phyloP scores from a whole-genome alignment of 2,888 invertebrate genomes.

The Limnephilus rhombicus region DNA sequence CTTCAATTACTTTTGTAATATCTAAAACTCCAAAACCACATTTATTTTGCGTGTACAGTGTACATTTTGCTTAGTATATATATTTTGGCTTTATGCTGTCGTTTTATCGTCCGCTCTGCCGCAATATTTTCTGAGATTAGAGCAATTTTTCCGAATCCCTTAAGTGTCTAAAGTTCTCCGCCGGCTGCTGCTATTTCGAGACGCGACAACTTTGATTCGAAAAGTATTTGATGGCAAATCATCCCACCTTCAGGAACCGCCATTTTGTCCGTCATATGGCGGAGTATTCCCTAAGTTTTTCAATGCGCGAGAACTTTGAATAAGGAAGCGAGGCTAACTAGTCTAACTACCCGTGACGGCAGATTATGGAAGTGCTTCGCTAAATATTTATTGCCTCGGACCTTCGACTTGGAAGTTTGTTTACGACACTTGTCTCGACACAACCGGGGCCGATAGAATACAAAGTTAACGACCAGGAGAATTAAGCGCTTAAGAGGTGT shows the following conservation, averaged over 20 bases:
- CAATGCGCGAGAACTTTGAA: constrained; percentile 60
- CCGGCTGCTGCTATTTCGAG: constrained; percentile 52
- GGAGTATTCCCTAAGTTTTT: constrained; percentile 60
- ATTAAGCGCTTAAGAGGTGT: constrained; percentile 23
- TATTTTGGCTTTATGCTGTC: not conserved
- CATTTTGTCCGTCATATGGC: constrained; percentile 58
- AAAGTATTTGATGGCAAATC: constrained; percentile 61
- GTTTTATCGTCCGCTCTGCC: not conserved
- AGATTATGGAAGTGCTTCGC: constrained; percentile 41
- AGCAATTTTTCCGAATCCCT: not conserved
- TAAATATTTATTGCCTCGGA: constrained; percentile 64
- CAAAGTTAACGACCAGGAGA: constrained; percentile 53
- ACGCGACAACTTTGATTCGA: constrained; percentile 60
- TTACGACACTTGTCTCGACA: constrained; percentile 57
- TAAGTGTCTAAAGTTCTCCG: constrained; percentile 13
- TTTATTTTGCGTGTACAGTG: not conserved
- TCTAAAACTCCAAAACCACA: not conserved
- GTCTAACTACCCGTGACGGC: constrained; percentile 34
- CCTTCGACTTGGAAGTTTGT: constrained; percentile 59
- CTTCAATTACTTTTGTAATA: not conserved
- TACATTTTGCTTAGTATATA: not conserved
- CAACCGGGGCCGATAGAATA: constrained; percentile 57
- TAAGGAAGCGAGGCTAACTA: constrained; percentile 47
- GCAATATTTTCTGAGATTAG: constrained; percentile 49
- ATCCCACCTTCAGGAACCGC: constrained; percentile 18